These are phyloP conservation scores for Aleiodes testaceus DNA, from an alignment of 2,888 invertebrate species.

Conservation along the genomic window DNA sequence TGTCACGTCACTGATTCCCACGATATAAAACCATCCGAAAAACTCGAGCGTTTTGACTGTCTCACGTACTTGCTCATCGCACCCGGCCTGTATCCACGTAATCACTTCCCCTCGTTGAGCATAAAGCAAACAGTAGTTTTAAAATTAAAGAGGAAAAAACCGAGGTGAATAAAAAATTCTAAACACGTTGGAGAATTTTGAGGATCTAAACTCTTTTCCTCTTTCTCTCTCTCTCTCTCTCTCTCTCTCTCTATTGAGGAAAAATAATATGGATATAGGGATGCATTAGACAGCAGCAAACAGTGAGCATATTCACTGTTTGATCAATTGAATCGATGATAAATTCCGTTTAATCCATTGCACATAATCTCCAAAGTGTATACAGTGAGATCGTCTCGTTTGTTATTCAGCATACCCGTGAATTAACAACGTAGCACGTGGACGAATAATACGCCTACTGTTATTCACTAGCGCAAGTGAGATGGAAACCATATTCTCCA, in stretches of 20 bases:
- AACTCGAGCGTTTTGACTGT: slow-evolving; percentile 46
- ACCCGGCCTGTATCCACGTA: slow-evolving; percentile 52
- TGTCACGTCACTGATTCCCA: slow-evolving; percentile 58
- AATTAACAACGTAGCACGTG: slow-evolving; percentile 42
- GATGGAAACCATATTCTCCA: slow-evolving; percentile 10
- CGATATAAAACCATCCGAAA: slow-evolving; percentile 51
- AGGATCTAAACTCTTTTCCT: background rate
- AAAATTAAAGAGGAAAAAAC: slow-evolving; percentile 23
- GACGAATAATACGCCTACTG: slow-evolving; percentile 37
- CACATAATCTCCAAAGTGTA: slow-evolving; percentile 20
- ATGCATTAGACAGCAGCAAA: slow-evolving; percentile 4
- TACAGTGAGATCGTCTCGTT: slow-evolving; percentile 25
- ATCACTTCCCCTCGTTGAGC: slow-evolving; percentile 24
- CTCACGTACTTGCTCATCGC: slow-evolving; percentile 49
- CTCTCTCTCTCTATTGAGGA: no score
- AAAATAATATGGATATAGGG: background rate
- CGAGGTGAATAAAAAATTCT: slow-evolving; percentile 20
- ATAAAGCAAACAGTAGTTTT: slow-evolving; percentile 11
- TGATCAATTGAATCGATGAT: slow-evolving; percentile 34
- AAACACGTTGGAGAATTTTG: slow-evolving; percentile 16
- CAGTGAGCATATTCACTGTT: slow-evolving; percentile 27
- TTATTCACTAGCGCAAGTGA: slow-evolving; percentile 35
- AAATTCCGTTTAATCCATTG: slow-evolving; percentile 26
- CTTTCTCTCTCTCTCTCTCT: background rate
- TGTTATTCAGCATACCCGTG: slow-evolving; percentile 40